phyloP scores from a whole-genome alignment of 1,140 invertebrate genomes.

The Bombus haemorrhoidalis region DNA sequence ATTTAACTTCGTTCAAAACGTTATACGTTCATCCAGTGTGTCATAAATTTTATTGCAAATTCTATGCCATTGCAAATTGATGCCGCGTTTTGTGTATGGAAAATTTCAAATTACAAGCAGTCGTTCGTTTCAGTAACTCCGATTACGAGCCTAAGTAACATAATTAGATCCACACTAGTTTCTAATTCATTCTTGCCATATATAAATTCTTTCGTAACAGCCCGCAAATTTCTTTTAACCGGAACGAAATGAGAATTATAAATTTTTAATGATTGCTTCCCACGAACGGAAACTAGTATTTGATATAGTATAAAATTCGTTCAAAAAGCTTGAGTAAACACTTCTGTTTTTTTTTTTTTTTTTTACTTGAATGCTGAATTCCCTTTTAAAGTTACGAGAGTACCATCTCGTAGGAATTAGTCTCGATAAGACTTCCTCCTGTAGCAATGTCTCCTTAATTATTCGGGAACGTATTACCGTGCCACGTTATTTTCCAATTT shows the following conservation, averaged over 20 bases:
- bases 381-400: not conserved
- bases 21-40: not conserved
- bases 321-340: not conserved
- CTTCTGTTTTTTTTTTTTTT: not conserved
- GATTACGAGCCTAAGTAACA: not conserved
- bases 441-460: slow-evolving; percentile 4
- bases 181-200: not conserved
- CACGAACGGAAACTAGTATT: not conserved
- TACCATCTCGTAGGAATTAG: not conserved
- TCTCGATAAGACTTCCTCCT: not conserved
- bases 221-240: not conserved
- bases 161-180: not conserved
- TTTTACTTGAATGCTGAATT: not conserved
- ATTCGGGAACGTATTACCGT: not conserved
- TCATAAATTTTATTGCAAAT: not conserved
- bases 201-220: not conserved
- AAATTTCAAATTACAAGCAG: not conserved
- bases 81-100: not conserved
- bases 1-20: not conserved
- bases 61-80: not conserved
- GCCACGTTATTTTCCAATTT: slow-evolving; percentile 23
- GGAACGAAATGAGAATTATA: not conserved
- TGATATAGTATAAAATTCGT: not conserved
- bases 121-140: not conserved
- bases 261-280: not conserved